Conservation (phyloP, 2,888 invertebrate genomes). For the Carpatolechia fugitivella region DNA sequence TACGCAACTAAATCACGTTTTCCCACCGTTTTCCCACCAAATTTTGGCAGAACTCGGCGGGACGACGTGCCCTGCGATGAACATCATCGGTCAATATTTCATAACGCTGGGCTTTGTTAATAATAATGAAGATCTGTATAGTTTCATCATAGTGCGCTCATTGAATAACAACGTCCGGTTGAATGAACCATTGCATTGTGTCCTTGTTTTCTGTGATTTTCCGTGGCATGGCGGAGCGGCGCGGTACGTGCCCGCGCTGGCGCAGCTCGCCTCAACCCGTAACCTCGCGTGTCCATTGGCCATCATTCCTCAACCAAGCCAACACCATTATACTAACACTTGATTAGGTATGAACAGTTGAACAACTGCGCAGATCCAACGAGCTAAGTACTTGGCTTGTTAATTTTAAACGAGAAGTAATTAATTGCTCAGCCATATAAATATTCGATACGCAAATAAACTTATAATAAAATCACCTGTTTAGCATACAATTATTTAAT, state of each 20-base stretch:
- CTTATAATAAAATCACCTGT: too few species aligned
- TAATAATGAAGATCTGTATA: conserved; percentile 70
- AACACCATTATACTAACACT: conserved; percentile 49
- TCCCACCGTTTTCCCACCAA: conserved; percentile 12
- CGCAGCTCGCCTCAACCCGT: conserved; percentile 28
- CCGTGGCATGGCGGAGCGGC: conserved; percentile 51
- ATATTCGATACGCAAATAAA: too few species aligned
- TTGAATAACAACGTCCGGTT: conserved; percentile 77
- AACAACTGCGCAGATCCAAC: conserved; percentile 48
- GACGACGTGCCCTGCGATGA: conserved; percentile 48
- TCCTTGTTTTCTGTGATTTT: conserved; percentile 79
- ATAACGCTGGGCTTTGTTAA: conserved; percentile 66
- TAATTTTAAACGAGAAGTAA: too few species aligned
- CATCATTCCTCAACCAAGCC: conserved; percentile 49
- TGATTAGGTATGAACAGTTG: conserved; percentile 37
- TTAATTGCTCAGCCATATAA: too few species aligned
- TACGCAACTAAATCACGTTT: background rate
- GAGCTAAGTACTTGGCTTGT: conserved; percentile 21
- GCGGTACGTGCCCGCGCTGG: conserved; percentile 45
- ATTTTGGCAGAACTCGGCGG: conserved; percentile 44
- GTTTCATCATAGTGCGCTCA: conserved; percentile 74
- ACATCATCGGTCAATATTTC: conserved; percentile 64
- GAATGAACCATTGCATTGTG: conserved; percentile 77
- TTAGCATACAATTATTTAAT: too few species aligned
- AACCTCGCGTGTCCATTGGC: conserved; percentile 39